Evolutionary conservation across 2,888 invertebrate species (phyloP), one percentile per base, ranked within the genome.

Genomic region (Zhuqinia jingwanae): DNA sequence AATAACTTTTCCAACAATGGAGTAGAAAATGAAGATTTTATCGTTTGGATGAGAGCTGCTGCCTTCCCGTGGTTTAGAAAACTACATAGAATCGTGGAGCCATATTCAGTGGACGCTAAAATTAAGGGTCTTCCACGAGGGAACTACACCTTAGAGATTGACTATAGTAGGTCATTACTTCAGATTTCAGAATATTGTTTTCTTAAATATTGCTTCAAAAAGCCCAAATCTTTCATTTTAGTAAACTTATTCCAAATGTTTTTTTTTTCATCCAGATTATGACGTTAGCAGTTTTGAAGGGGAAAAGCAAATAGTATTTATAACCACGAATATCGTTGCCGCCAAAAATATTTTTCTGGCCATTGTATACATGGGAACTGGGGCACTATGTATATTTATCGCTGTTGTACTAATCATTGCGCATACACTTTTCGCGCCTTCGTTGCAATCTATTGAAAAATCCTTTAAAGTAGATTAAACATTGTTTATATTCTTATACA

Each of bases 31-130:
- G 88, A 88, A 68, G 88, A 88, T 42, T 88, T 88, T n/a, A 85
- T 87, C 5, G 60, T 82, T 50, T 88, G 88, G 87, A 87, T 87
- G 87, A 36, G 63, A 47, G 56, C 79, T 11, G 70, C 82, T 25
- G 87, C 87, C 17, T 88, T 88, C 36, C 88, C 88, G 11, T 76
- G 82, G 60, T 88, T 87, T 60, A 42, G 87, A 56, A 88, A 88
- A 50, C 15, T 88, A 25, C 77, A 88, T 22, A 53, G 88, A 50
- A 83, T 87, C 47, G 68, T 89, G 0, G 63, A 88, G 17, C 42
- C 70, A 1, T 20, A 45, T 1, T 78, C 84, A 0, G 85, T 79
- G 27, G 20, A 73, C 11, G n/a, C n/a, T n/a, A n/a, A n/a, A n/a
- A n/a, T n/a, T n/a, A 65, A 86, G 2, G 89, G 89, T 10, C 76